Conservation (phyloP, 2,797 vertebrate genomes). For the Oreochromis grahami region DNA sequence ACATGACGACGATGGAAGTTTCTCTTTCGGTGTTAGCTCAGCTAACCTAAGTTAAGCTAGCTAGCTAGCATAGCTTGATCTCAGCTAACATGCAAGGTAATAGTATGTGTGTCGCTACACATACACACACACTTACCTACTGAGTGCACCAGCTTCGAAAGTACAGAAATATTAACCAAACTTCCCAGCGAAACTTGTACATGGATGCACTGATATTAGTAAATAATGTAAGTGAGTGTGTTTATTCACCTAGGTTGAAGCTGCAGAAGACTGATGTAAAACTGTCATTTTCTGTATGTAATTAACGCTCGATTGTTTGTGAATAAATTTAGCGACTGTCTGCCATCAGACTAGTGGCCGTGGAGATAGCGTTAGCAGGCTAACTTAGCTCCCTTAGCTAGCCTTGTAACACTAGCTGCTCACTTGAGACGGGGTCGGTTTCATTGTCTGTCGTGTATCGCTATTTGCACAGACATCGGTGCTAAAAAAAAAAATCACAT, state of each 20-base stretch:
- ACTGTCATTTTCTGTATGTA: not conserved
- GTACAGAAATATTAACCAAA: conserved; percentile 49
- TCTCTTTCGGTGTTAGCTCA: conserved; percentile 62
- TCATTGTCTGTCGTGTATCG: conserved; percentile 72
- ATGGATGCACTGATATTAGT: not conserved
- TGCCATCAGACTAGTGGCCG: conserved; percentile 55
- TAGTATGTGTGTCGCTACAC: conserved; percentile 62
- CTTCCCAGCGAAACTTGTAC: conserved; percentile 44
- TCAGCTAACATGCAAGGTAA: conserved; percentile 67
- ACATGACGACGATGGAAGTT: conserved; percentile 70
- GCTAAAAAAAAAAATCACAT: not conserved
- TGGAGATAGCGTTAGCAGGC: conserved; percentile 65
- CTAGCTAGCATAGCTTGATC: conserved; percentile 70
- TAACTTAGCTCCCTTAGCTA: conserved; percentile 66
- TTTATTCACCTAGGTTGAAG: not conserved
- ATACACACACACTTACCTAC: conserved; percentile 9
- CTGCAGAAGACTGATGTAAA: not conserved
- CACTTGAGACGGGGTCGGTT: conserved; percentile 36
- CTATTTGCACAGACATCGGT: conserved; percentile 39
- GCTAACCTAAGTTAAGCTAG: conserved; percentile 65
- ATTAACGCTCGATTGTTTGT: conserved; percentile 47
- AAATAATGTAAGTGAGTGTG: not conserved
- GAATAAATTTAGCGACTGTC: conserved; percentile 53
- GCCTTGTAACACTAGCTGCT: conserved; percentile 45
- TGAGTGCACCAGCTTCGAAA: conserved; percentile 39